Percentiles rank a stretch among this genome's conserved stretches.
These are phyloP conservation scores for Bergia puertoricense DNA, from an alignment of 92 coral and sea anemone genomes.

Conservation along the genomic window DNA sequence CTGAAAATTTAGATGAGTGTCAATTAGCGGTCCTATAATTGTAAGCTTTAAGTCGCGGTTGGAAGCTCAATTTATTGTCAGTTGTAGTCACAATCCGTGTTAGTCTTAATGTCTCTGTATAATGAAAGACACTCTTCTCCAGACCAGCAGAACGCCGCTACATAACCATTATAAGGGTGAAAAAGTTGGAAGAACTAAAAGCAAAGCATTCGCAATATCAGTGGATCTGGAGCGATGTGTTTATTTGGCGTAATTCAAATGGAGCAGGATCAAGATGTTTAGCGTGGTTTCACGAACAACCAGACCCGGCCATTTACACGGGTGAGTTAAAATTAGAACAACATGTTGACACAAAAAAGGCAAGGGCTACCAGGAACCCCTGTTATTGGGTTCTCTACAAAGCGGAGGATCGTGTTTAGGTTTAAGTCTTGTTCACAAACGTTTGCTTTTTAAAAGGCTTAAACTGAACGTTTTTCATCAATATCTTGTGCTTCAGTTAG, in stretches of 20 bases:
- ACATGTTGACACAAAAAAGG: too few species aligned
- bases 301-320: conserved; percentile 43
- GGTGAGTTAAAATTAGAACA: background rate
- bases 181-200: conserved; percentile 1
- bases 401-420: too few species aligned
- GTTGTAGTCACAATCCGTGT: background rate
- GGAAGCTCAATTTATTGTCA: too few species aligned
- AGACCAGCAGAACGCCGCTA: conserved; percentile 48
- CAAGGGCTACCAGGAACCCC: too few species aligned
- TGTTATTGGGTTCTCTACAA: too few species aligned
- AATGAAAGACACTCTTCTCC: background rate
- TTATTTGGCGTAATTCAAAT: conserved; percentile 48
- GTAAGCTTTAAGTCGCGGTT: background rate
- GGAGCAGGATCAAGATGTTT: conserved; percentile 45
- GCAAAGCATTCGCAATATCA: conserved; percentile 32
- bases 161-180: conserved; percentile 48
- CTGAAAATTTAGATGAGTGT: too few species aligned
- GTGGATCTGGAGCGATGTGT: conserved; percentile 76
- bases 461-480: too few species aligned
- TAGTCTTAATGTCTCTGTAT: background rate
- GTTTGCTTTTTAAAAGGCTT: too few species aligned
- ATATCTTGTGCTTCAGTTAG: too few species aligned
- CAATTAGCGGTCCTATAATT: background rate
- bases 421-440: too few species aligned
- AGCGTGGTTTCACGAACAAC: conserved; percentile 46